Evolutionary conservation across 2,113 vertebrate species (phyloP).

Genomic region (Tricholaema leucomelas): DNA sequence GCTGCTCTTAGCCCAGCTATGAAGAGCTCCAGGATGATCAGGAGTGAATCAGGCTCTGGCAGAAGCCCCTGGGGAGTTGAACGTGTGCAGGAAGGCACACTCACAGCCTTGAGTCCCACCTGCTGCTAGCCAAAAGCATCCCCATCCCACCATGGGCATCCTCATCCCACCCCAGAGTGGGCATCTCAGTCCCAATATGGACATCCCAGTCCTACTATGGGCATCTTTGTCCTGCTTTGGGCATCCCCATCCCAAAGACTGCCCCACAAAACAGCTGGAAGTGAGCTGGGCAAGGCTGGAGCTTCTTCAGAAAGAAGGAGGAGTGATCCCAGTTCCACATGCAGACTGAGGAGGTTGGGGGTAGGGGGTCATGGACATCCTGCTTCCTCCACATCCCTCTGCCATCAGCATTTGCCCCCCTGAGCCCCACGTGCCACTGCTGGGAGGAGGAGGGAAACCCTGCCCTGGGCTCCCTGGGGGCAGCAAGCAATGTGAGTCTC

Average conservation of each 20-base stretch:
- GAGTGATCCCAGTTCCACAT: not conserved
- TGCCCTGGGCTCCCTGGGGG: not conserved
- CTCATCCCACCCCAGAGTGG: not conserved
- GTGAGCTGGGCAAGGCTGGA: not conserved
- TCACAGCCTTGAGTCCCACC: not conserved
- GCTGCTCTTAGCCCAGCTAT: not conserved
- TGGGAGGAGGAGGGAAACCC: not conserved
- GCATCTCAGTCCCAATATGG: not conserved
- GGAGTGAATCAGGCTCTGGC: not conserved
- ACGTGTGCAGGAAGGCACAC: not conserved
- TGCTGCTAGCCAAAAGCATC: not conserved
- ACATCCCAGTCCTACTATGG: not conserved
- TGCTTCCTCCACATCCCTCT: not conserved
- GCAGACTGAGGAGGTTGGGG: accelerated
- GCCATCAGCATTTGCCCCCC: not conserved
- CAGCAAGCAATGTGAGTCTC: accelerated
- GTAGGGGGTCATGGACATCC: not conserved
- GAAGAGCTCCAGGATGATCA: not conserved
- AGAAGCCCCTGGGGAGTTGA: not conserved
- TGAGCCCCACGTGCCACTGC: not conserved
- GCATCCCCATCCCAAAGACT: not conserved
- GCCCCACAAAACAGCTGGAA: not conserved
- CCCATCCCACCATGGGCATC: accelerated
- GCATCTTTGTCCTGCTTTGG: not conserved
- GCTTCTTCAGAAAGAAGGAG: not conserved